Evolutionary conservation across 2,888 invertebrate genomes (phyloP).

Genomic region (Drosophila kokeensis): DNA sequence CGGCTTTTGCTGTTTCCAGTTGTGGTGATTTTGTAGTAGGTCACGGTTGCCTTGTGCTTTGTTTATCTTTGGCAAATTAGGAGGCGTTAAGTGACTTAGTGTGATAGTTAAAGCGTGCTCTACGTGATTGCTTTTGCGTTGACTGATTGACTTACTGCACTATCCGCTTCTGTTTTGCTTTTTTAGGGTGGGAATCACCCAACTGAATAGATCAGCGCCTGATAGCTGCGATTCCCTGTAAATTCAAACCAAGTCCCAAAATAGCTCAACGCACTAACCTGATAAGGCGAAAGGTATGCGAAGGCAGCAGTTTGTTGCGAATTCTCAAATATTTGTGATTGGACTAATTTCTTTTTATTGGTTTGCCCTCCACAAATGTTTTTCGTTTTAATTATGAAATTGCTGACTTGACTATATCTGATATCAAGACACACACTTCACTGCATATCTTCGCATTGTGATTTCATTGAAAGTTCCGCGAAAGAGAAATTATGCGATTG

Average conservation of each 20-base stretch:
- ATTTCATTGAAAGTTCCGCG: conserved; percentile 64
- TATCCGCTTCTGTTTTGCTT: not conserved
- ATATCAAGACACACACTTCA: conserved; percentile 20
- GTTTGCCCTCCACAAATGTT: conserved; percentile 13
- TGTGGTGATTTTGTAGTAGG: conserved; percentile 53
- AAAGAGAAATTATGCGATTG: conserved; percentile 36
- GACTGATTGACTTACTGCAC: not conserved
- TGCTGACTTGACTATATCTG: conserved; percentile 24
- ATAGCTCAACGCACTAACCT: not conserved
- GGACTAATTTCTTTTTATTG: not conserved
- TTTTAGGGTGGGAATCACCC: not conserved
- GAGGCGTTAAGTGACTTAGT: conserved; percentile 9
- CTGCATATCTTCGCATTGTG: conserved; percentile 60
- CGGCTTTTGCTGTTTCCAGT: not conserved
- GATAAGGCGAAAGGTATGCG: conserved; percentile 30
- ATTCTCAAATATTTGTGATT: conserved; percentile 17
- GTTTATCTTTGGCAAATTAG: conserved; percentile 35
- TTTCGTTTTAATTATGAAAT: conserved; percentile 40
- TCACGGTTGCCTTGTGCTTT: conserved; percentile 44
- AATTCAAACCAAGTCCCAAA: conserved; percentile 3
- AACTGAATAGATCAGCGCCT: conserved; percentile 14
- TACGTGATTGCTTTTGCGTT: not conserved
- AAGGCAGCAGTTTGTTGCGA: conserved; percentile 24
- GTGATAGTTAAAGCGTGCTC: not conserved
- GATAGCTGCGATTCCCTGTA: conserved; percentile 23